phyloP scores from a whole-genome alignment of 2,113 vertebrate genomes.

The Odocoileus virginianus region DNA sequence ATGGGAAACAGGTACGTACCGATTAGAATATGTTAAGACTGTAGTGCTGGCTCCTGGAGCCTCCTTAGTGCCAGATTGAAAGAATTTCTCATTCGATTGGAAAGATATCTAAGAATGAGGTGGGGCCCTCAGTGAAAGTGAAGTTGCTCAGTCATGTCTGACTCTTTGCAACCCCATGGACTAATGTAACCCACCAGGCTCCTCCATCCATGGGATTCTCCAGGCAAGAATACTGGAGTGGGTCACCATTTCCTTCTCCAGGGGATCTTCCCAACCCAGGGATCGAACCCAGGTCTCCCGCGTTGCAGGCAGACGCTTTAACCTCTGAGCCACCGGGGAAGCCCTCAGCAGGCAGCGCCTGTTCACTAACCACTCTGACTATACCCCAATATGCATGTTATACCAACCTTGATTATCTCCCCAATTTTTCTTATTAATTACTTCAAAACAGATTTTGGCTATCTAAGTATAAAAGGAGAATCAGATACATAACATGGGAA shows the following conservation, averaged over 20 bases:
- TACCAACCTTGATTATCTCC: background rate
- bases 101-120: background rate
- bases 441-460: background rate
- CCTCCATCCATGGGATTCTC: too few relatives aligned
- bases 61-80: background rate
- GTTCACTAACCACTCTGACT: background rate
- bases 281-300: too few relatives aligned
- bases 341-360: background rate
- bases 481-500: too few relatives aligned
- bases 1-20: rapidly evolving
- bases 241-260: too few relatives aligned
- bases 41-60: too few relatives aligned
- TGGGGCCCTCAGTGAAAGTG: background rate
- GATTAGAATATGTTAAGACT: background rate
- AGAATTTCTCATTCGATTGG: background rate
- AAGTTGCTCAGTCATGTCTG: too few relatives aligned
- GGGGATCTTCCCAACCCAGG: too few relatives aligned
- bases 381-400: background rate
- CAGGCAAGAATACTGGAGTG: too few relatives aligned
- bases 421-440: background rate
- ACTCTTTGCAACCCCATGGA: too few relatives aligned
- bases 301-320: too few relatives aligned
- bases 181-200: too few relatives aligned
- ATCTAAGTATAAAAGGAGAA: background rate
- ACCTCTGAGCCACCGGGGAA: too few relatives aligned